Evolutionary conservation across 1,140 invertebrate genomes (phyloP).

Genomic region (Physella acuta): DNA sequence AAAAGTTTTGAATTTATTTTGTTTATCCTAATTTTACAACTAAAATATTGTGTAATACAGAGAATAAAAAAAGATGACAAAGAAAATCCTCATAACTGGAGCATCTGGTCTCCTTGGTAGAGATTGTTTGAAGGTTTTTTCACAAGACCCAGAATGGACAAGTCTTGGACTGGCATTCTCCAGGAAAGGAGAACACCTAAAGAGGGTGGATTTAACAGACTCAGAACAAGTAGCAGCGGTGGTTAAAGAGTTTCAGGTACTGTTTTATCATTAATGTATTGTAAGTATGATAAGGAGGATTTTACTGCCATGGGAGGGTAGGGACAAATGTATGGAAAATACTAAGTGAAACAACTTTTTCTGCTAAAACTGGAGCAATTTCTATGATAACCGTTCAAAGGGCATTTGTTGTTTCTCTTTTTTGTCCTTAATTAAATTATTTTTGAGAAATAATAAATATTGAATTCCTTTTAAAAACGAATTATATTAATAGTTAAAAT

Average conservation of each 20-base stretch:
- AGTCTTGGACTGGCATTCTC: slow-evolving; percentile 60
- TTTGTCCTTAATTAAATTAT: no score
- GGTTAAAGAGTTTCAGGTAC: slow-evolving; percentile 47
- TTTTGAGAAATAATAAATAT: no score
- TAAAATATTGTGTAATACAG: no score
- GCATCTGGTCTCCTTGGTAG: slow-evolving; percentile 64
- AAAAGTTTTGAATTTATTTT: no score
- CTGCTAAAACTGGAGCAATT: no score
- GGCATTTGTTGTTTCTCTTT: no score
- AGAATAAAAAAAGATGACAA: slow-evolving; percentile 35
- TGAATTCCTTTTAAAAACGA: no score
- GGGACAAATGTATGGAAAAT: no score
- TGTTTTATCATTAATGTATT: background rate
- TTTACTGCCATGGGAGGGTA: background rate
- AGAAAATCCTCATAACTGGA: slow-evolving; percentile 61
- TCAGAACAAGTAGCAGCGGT: slow-evolving; percentile 45
- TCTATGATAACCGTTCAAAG: no score
- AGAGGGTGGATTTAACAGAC: slow-evolving; percentile 60
- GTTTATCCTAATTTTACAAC: no score
- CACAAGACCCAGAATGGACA: slow-evolving; percentile 49
- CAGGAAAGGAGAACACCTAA: slow-evolving; percentile 47
- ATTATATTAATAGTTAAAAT: no score
- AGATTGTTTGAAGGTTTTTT: slow-evolving; percentile 56
- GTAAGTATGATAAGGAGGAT: background rate
- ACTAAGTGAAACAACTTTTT: no score